A percentile compares a stretch with the other conserved stretches of the same genome.
phyloP scores from a whole-genome alignment of 2,113 vertebrate species.

The Tauraco erythrolophus region DNA sequence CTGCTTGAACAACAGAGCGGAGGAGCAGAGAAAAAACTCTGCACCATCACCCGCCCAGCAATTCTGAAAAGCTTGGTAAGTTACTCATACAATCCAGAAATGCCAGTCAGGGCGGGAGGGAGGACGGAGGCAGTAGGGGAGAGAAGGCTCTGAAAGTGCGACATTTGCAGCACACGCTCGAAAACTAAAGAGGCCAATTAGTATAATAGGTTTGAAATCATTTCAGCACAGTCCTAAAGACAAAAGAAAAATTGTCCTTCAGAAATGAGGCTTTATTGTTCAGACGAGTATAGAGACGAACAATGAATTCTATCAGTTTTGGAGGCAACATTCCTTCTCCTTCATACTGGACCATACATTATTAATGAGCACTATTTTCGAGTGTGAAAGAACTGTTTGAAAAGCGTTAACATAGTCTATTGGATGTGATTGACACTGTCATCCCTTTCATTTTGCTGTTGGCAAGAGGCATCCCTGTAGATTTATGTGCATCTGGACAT shows the following conservation, averaged over 20 bases:
- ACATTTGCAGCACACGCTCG: not conserved
- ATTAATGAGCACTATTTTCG: conserved; percentile 84
- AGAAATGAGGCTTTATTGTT: conserved; percentile 73
- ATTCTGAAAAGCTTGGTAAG: conserved; percentile 60
- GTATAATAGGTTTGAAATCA: conserved; percentile 75
- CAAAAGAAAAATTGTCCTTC: conserved; percentile 76
- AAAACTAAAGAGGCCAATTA: conserved; percentile 71
- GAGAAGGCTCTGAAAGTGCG: conserved; percentile 13
- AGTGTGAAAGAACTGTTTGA: conserved; percentile 85
- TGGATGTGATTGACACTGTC: conserved; percentile 86
- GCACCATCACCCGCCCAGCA: not conserved
- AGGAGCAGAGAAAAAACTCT: conserved; percentile 32
- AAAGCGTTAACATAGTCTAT: conserved; percentile 85
- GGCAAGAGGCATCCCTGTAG: conserved; percentile 81
- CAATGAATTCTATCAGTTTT: conserved; percentile 78
- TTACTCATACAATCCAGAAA: conserved; percentile 57
- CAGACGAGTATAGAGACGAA: conserved; percentile 54
- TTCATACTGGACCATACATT: conserved; percentile 80
- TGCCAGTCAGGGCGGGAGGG: not conserved
- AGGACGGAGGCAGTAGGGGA: not conserved
- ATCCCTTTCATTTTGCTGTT: conserved; percentile 81
- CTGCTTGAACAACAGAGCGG: conserved; percentile 62
- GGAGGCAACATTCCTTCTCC: conserved; percentile 72
- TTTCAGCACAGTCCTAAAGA: conserved; percentile 71
- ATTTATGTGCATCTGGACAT: conserved; percentile 83